Percentiles rank a stretch among this genome's conserved stretches.
These are phyloP conservation scores for Apostichopus parvimensis DNA, from an alignment of 35 echinoderm and acorn worm species.

Conservation along the genomic window DNA sequence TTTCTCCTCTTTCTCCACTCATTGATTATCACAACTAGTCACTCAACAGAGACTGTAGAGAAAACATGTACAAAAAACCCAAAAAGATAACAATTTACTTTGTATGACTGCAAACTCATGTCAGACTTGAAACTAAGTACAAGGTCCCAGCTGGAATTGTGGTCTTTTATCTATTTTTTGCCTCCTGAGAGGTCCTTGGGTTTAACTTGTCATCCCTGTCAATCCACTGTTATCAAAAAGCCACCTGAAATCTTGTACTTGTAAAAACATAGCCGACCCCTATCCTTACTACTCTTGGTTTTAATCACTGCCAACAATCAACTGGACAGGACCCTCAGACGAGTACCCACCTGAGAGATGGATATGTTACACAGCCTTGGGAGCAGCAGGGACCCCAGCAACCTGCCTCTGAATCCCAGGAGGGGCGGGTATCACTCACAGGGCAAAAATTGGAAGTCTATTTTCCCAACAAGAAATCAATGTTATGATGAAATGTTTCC, in stretches of 20 bases:
- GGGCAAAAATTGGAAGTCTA: constrained; percentile 18
- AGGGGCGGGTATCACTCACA: not conserved
- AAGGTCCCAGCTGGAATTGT: not conserved
- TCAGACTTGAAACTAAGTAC: constrained; percentile 10
- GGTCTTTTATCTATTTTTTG: not conserved
- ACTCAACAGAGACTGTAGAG: too few relatives aligned
- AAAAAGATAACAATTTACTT: constrained; percentile 8
- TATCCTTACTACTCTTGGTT: not conserved
- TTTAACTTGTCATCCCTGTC: not conserved
- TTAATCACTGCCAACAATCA: not conserved
- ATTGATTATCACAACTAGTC: not conserved
- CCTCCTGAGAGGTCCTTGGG: not conserved
- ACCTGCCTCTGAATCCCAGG: not conserved
- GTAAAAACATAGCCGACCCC: not conserved
- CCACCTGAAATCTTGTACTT: not conserved
- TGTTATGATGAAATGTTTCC: constrained; percentile 51
- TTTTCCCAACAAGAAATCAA: constrained; percentile 49
- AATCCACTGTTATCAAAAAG: constrained; percentile 7
- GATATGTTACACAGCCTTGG: constrained; percentile 33
- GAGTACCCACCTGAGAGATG: constrained; percentile 17
- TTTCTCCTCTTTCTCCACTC: not conserved
- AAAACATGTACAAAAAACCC: not conserved
- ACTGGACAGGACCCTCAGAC: constrained; percentile 24
- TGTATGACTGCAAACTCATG: not conserved
- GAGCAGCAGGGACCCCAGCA: not conserved